These are phyloP conservation scores for Rhodophaea formosa DNA, from an alignment of 2,888 invertebrate species.

Conservation along the genomic window DNA sequence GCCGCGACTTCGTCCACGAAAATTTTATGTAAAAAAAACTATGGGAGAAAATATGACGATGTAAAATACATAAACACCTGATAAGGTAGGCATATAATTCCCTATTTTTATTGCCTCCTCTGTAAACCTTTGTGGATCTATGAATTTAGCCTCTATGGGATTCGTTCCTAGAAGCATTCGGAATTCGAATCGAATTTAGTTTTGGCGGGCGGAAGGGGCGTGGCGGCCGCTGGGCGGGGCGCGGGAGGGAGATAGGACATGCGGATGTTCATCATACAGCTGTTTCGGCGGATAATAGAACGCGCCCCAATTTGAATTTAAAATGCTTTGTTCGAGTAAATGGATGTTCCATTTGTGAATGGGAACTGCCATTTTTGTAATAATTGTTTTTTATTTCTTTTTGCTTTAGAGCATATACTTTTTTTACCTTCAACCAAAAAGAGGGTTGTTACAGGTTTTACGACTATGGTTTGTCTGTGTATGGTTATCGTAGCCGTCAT, in stretches of 20 bases:
- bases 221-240: conserved; percentile 65
- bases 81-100: too few species aligned
- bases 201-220: conserved; percentile 68
- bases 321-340: conserved; percentile 12
- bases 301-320: conserved; percentile 20
- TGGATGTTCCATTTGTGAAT: conserved; percentile 12
- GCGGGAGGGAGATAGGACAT: conserved; percentile 69
- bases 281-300: conserved; percentile 30
- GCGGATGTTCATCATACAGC: conserved; percentile 32
- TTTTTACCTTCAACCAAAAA: too few species aligned
- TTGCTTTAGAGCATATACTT: too few species aligned
- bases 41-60: too few species aligned
- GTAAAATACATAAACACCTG: too few species aligned
- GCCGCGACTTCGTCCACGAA: too few species aligned
- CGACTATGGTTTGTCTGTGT: too few species aligned
- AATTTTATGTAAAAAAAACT: too few species aligned
- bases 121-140: too few species aligned
- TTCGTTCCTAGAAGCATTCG: conserved; percentile 40
- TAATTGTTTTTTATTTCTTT: background rate
- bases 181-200: conserved; percentile 62
- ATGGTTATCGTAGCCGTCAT: too few species aligned
- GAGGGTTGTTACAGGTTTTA: too few species aligned
- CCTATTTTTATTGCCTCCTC: too few species aligned
- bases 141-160: background rate
- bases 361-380: conserved; percentile 8